Conservation (phyloP, 2,113 vertebrate species). For the Hystrix cristata region DNA sequence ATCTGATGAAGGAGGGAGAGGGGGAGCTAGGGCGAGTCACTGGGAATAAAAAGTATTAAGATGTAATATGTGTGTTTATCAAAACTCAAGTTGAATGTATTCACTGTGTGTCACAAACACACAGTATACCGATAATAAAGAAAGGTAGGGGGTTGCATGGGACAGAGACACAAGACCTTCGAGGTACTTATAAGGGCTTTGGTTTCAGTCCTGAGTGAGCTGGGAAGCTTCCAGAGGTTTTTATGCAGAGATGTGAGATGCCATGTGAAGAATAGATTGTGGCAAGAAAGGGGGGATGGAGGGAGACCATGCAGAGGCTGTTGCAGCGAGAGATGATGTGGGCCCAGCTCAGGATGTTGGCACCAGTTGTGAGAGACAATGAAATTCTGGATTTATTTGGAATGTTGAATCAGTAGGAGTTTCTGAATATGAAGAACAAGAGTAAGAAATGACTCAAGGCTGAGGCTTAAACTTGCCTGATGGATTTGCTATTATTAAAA, state of each 20-base stretch:
- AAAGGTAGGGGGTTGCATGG: background rate
- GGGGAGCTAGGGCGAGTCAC: background rate
- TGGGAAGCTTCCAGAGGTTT: background rate
- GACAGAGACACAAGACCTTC: background rate
- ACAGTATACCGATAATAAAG: background rate
- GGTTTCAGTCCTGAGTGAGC: background rate
- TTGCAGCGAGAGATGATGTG: background rate
- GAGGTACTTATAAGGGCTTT: background rate
- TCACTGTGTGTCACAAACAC: background rate
- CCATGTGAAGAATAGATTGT: background rate
- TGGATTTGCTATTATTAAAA: background rate
- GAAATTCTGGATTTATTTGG: slow-evolving; percentile 15
- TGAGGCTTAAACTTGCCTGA: background rate
- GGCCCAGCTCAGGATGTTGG: background rate
- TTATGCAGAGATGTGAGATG: background rate
- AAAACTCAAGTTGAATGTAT: background rate
- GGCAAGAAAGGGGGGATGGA: background rate
- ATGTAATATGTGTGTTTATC: background rate
- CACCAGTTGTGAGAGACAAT: background rate
- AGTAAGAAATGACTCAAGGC: background rate
- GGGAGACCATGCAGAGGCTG: background rate
- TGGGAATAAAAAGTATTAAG: background rate
- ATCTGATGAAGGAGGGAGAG: background rate
- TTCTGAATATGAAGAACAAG: background rate
- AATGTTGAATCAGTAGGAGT: background rate